phyloP scores from a whole-genome alignment of 2,113 vertebrate species.

The Urocolius indicus region DNA sequence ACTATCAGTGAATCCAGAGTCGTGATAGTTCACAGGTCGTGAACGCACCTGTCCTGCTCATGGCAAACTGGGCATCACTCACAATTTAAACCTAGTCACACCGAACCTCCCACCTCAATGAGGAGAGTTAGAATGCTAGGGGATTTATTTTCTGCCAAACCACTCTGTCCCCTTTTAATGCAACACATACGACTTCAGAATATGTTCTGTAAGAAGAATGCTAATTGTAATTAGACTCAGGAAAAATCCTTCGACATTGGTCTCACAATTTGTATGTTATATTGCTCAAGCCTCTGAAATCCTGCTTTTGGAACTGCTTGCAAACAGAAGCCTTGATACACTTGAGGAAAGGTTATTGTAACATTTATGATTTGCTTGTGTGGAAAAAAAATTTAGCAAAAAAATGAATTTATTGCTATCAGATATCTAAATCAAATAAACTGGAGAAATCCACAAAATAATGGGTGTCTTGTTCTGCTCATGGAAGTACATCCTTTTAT shows the following conservation, averaged over 20 bases:
- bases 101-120: no score
- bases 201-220: background rate
- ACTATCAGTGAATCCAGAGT: no score
- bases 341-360: background rate
- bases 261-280: background rate
- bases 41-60: no score
- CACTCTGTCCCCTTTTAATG: no score
- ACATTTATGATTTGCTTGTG: background rate
- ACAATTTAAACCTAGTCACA: no score
- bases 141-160: no score
- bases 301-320: background rate
- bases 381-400: background rate
- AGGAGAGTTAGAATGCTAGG: no score
- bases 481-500: constrained; percentile 20
- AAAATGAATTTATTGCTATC: constrained; percentile 17
- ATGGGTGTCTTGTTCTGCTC: constrained; percentile 19
- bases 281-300: background rate
- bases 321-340: background rate
- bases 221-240: background rate
- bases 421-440: constrained; percentile 64
- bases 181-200: background rate
- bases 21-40: no score
- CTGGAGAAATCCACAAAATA: constrained; percentile 51
- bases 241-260: background rate
- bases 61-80: no score